Conservation (phyloP, 2,888 invertebrate genomes). For the Cosmia pyralina region DNA sequence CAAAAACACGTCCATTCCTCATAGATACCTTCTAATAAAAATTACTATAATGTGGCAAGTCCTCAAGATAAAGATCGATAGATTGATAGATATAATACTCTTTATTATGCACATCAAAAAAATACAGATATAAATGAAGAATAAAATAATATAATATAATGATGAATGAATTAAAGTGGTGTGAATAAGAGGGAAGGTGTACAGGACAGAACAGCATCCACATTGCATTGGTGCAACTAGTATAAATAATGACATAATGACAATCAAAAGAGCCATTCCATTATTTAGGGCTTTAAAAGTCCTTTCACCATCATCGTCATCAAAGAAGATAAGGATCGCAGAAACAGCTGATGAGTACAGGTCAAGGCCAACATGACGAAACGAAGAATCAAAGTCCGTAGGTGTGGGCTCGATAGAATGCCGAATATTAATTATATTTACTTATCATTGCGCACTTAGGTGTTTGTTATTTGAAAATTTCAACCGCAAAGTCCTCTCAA, state of each 20-base stretch:
- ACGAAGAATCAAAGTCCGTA: conserved; percentile 1
- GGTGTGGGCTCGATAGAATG: conserved; percentile 26
- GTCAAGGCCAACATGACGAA: conserved; percentile 25
- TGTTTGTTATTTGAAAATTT: conserved; percentile 23
- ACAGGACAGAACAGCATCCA: background rate
- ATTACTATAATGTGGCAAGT: background rate
- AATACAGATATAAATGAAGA: too few species aligned
- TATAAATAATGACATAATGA: too few species aligned
- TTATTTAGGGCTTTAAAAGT: background rate
- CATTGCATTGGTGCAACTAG: background rate
- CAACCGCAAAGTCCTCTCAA: conserved; percentile 22
- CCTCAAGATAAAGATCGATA: background rate
- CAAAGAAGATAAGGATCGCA: background rate
- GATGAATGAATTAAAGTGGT: background rate
- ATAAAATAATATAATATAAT: too few species aligned
- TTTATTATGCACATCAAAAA: too few species aligned
- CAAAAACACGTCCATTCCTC: background rate
- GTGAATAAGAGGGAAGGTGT: too few species aligned
- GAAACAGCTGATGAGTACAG: conserved; percentile 7
- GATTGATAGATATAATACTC: too few species aligned
- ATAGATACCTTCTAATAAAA: background rate
- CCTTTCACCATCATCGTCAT: background rate
- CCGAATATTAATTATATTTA: conserved; percentile 50
- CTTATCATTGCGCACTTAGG: conserved; percentile 28
- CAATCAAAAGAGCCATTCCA: background rate